Conservation (phyloP, 2,797 vertebrate genomes). For the Pristis pectinata region DNA sequence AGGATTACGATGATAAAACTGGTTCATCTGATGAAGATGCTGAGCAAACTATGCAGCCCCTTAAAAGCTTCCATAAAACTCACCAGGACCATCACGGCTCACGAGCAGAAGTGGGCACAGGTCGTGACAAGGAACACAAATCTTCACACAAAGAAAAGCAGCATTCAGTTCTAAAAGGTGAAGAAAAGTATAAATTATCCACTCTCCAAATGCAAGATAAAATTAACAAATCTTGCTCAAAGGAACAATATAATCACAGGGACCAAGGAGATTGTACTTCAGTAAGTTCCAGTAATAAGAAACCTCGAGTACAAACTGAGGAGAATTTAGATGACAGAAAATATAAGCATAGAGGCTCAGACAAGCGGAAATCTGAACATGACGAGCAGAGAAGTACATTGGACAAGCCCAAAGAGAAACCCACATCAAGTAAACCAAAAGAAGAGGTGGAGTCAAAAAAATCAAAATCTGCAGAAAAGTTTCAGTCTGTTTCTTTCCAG, state of each 20-base stretch:
- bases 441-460: conserved; percentile 51
- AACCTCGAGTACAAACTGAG: conserved; percentile 39
- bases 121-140: conserved; percentile 54
- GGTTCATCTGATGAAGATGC: conserved; percentile 61
- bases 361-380: conserved; percentile 48
- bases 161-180: conserved; percentile 45
- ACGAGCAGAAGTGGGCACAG: conserved; percentile 51
- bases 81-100: conserved; percentile 48
- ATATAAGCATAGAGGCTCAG: conserved; percentile 49
- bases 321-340: conserved; percentile 46
- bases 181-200: conserved; percentile 44
- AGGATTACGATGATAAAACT: conserved; percentile 59
- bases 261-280: conserved; percentile 42
- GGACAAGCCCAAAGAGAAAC: conserved; percentile 36
- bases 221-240: conserved; percentile 49
- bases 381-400: conserved; percentile 49
- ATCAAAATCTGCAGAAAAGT: conserved; percentile 16
- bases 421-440: conserved; percentile 33
- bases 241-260: conserved; percentile 58
- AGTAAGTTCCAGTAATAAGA: conserved; percentile 47
- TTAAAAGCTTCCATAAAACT: conserved; percentile 50
- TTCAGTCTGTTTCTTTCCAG: conserved; percentile 39
- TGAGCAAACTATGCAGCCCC: conserved; percentile 52
- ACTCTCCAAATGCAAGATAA: conserved; percentile 49
- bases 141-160: conserved; percentile 59